Evolutionary conservation across 2,113 vertebrate species (phyloP).

Genomic region (Pleuronectes platessa): DNA sequence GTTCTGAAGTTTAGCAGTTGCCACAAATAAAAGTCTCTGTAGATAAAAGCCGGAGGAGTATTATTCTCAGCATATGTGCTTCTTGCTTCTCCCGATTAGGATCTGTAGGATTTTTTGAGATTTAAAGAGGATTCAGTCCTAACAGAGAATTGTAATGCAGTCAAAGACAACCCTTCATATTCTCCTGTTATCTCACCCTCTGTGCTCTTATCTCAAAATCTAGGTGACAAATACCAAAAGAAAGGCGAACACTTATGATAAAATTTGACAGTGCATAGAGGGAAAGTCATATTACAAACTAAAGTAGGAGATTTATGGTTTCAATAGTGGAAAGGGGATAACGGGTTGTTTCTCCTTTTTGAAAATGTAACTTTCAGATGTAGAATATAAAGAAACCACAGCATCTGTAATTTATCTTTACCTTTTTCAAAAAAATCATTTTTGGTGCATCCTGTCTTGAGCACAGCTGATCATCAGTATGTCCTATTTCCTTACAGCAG

Average conservation of each 20-base stretch:
- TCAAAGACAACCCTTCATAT: neutral
- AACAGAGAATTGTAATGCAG: conserved; percentile 15
- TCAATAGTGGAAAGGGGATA: conserved; percentile 23
- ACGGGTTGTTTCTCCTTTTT: conserved; percentile 35
- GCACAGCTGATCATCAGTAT: conserved; percentile 47
- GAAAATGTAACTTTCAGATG: conserved; percentile 19
- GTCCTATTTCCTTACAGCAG: conserved; percentile 35
- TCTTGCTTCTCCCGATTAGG: conserved; percentile 26
- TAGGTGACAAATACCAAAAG: conserved; percentile 20
- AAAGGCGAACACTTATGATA: conserved; percentile 29
- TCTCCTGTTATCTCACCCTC: conserved; percentile 29
- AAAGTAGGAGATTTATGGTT: conserved; percentile 12
- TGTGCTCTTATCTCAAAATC: conserved; percentile 47
- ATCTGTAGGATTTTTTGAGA: conserved; percentile 22
- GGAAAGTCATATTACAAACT: conserved; percentile 21
- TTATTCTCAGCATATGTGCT: neutral
- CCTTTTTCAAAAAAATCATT: neutral
- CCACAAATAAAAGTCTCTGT: conserved; percentile 40
- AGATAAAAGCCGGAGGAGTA: conserved; percentile 34
- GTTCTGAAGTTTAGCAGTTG: conserved; percentile 50
- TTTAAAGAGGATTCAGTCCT: conserved; percentile 8
- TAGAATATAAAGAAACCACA: conserved; percentile 15
- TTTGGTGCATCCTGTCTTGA: conserved; percentile 11
- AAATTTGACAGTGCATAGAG: conserved; percentile 44
- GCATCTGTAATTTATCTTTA: conserved; percentile 31